A percentile compares a stretch with the other conserved stretches of the same genome.
Evolutionary conservation across 2,797 vertebrate species (phyloP).

Genomic region (Erpetoichthys calabaricus): DNA sequence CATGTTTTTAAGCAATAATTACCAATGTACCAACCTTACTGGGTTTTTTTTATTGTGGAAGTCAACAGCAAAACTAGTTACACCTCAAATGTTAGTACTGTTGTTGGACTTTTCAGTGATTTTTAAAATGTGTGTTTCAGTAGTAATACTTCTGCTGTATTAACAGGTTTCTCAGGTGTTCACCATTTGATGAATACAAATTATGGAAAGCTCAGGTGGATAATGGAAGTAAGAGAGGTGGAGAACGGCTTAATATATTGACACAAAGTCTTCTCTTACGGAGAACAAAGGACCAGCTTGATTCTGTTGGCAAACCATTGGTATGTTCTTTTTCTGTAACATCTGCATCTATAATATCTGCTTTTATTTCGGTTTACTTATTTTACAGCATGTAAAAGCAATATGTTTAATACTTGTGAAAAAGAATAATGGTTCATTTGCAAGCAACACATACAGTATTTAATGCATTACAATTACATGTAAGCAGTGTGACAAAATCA

Average conservation of each 20-base stretch:
- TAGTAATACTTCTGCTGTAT: too few relatives aligned
- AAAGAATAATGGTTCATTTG: too few relatives aligned
- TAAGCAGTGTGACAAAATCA: too few relatives aligned
- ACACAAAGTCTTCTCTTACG: conserved; percentile 73
- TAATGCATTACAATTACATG: not conserved
- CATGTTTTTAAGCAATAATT: too few relatives aligned
- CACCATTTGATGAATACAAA: conserved; percentile 82
- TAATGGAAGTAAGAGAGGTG: conserved; percentile 76
- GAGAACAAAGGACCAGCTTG: conserved; percentile 72
- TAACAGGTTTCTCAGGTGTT: conserved; percentile 76
- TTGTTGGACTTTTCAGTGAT: too few relatives aligned
- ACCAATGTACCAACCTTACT: too few relatives aligned
- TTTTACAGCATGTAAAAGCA: not conserved
- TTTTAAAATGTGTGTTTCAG: too few relatives aligned
- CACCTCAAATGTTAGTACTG: too few relatives aligned
- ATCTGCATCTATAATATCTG: not conserved
- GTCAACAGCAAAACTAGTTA: too few relatives aligned
- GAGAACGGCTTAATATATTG: conserved; percentile 77
- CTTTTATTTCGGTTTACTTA: not conserved
- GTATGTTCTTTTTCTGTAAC: conserved; percentile 31
- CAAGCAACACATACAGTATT: not conserved
- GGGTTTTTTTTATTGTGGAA: too few relatives aligned
- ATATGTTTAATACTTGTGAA: too few relatives aligned
- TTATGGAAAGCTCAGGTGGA: conserved; percentile 92
- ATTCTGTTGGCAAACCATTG: conserved; percentile 69